Conservation (phyloP, 2,888 invertebrate genomes). For the Ferrisia virgata region DNA sequence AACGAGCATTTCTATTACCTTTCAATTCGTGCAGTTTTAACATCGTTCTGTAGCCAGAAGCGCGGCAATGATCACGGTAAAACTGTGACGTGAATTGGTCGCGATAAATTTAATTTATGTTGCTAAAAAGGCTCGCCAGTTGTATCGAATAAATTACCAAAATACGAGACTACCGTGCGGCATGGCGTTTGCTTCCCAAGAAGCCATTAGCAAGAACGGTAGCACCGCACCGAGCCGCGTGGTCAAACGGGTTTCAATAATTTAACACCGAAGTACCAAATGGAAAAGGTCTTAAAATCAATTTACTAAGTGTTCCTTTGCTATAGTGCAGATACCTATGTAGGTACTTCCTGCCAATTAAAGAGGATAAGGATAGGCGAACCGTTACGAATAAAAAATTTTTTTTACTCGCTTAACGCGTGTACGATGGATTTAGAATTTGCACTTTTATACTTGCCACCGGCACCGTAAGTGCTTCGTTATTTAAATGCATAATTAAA, state of each 20-base stretch:
- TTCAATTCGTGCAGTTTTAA: neutral
- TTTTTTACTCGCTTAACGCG: neutral
- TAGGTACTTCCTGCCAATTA: neutral
- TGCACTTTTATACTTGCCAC: neutral
- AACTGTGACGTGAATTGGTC: slow-evolving; percentile 1
- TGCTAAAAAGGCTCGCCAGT: neutral
- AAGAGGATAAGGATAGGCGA: neutral
- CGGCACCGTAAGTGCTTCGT: neutral
- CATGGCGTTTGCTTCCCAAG: neutral
- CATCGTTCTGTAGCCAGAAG: neutral
- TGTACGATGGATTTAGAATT: neutral
- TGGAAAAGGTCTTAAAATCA: slow-evolving; percentile 5
- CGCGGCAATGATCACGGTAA: neutral
- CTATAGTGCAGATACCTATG: neutral
- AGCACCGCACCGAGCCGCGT: neutral
- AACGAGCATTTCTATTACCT: neutral
- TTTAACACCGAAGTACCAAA: neutral
- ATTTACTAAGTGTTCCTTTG: neutral
- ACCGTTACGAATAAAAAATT: neutral
- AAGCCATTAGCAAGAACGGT: neutral
- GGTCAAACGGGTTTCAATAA: neutral
- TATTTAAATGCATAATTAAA: neutral
- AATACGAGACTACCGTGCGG: neutral
- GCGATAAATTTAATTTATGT: neutral
- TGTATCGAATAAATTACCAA: neutral